phyloP scores from a whole-genome alignment of 1,140 invertebrate genomes.

The Macrostomum lignano region DNA sequence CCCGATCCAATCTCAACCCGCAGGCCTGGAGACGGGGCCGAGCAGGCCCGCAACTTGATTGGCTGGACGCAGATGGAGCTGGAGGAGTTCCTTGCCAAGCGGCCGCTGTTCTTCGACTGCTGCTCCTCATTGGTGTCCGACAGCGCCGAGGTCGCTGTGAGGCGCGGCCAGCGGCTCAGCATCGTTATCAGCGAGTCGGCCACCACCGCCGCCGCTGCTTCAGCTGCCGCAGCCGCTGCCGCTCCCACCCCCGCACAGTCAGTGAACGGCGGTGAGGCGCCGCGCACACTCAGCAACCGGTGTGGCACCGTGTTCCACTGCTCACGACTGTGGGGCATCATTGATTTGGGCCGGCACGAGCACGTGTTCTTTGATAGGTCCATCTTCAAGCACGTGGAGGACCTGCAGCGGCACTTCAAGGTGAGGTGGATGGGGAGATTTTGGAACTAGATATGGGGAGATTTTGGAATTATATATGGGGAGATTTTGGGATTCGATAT shows the following conservation, averaged over 20 bases:
- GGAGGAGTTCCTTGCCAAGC: conserved; percentile 18
- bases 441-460: too few species aligned
- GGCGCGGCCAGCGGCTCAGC: too few species aligned
- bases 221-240: conserved; percentile 20
- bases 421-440: too few species aligned
- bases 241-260: too few species aligned
- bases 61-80: conserved; percentile 22
- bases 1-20: too few species aligned
- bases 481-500: too few species aligned
- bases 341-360: conserved; percentile 28
- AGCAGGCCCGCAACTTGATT: conserved; percentile 21
- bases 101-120: conserved; percentile 20
- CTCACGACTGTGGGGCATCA: conserved; percentile 27
- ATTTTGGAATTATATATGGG: too few species aligned
- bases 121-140: too few species aligned
- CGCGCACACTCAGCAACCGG: conserved; percentile 13
- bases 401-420: conserved; percentile 21
- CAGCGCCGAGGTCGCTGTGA: too few species aligned
- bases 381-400: conserved; percentile 23
- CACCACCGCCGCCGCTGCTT: conserved; percentile 23
- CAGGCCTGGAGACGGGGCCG: conserved; percentile 12
- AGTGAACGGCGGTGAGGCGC: not conserved
- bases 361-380: conserved; percentile 29
- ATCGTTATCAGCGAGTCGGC: too few species aligned
- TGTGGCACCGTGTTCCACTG: conserved; percentile 25